Percentiles rank a stretch among this genome's conserved stretches.
These are phyloP conservation scores for Callinectes sapidus DNA, from an alignment of 2,888 invertebrate species.

Conservation along the genomic window DNA sequence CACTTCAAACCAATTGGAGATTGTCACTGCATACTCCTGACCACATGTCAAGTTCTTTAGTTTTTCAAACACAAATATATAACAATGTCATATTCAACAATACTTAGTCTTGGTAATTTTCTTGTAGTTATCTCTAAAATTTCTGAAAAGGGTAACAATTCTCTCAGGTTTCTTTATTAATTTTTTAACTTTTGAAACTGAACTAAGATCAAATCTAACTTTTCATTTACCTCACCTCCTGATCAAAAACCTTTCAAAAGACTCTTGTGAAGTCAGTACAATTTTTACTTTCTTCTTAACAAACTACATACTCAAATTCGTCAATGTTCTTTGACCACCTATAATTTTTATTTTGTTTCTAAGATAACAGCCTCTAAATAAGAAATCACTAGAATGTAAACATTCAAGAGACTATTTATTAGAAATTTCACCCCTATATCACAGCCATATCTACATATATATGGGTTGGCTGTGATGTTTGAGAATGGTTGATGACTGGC, in stretches of 20 bases:
- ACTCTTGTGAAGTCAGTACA: background rate
- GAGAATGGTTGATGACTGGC: slow-evolving; percentile 9
- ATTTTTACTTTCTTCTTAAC: background rate
- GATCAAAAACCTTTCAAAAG: background rate
- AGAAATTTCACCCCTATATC: slow-evolving; percentile 28
- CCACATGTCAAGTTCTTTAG: no score
- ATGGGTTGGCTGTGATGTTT: slow-evolving; percentile 21
- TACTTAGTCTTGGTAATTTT: no score
- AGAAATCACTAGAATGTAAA: slow-evolving; percentile 24
- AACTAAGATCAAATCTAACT: background rate
- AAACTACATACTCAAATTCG: background rate
- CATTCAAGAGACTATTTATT: slow-evolving; percentile 31
- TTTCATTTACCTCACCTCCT: background rate
- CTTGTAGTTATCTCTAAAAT: no score
- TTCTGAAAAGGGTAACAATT: background rate
- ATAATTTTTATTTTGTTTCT: background rate
- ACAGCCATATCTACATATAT: slow-evolving; percentile 31
- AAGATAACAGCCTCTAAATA: background rate
- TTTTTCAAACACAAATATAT: no score
- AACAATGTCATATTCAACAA: no score
- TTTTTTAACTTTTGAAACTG: background rate
- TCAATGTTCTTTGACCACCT: background rate
- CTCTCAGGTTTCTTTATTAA: background rate
- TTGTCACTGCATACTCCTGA: no score
- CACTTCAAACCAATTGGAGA: no score